Conservation (phyloP, 2,797 vertebrate species). For the Ficedula albicollis region DNA sequence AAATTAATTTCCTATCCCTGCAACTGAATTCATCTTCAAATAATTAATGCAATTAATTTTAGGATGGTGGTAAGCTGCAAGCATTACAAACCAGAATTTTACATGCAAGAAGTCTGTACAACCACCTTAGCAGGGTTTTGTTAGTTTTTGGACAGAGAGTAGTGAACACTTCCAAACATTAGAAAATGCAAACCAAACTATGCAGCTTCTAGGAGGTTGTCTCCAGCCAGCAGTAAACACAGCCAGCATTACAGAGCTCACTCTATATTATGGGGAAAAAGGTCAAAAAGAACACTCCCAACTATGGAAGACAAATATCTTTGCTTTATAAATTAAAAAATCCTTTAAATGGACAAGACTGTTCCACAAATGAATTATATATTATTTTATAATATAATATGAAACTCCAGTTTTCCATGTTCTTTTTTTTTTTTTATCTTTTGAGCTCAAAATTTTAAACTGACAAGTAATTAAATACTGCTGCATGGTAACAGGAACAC, state of each 20-base stretch:
- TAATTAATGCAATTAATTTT: background rate
- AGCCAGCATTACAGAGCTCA: background rate
- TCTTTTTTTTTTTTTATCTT: background rate
- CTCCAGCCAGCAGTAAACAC: background rate
- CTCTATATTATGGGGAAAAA: background rate
- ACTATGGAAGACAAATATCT: background rate
- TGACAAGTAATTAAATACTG: background rate
- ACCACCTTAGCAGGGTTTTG: background rate
- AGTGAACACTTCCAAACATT: background rate
- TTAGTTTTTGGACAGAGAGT: background rate
- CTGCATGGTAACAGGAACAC: background rate
- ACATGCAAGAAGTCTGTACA: background rate
- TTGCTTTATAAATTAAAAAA: background rate
- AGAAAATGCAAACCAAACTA: background rate
- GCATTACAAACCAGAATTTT: background rate
- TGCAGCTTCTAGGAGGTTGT: background rate
- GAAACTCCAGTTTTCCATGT: background rate
- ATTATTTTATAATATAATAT: background rate
- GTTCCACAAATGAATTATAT: background rate
- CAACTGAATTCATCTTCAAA: background rate
- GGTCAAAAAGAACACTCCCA: background rate
- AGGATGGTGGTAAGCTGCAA: background rate
- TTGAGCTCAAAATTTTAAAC: background rate
- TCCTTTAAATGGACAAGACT: background rate
- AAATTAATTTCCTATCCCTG: background rate